Evolutionary conservation across 2,888 invertebrate species (phyloP).

Genomic region (Spodoptera exigua): DNA sequence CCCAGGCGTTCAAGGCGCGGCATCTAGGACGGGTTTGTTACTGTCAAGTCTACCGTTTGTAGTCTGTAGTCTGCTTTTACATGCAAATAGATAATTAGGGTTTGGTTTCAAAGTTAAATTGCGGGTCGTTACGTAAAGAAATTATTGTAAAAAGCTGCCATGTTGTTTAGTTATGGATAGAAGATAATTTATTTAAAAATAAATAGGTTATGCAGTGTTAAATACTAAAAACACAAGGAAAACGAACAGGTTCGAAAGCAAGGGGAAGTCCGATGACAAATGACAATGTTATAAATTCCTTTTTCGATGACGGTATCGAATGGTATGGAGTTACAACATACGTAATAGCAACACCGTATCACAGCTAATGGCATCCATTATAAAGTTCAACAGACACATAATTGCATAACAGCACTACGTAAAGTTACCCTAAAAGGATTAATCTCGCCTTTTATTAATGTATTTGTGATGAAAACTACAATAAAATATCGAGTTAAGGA

Average conservation of each 20-base stretch:
- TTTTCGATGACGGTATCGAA: constrained; percentile 35
- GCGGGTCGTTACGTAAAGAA: neutral
- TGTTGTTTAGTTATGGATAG: too few relatives aligned
- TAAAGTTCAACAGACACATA: constrained; percentile 3
- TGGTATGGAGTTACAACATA: constrained; percentile 11
- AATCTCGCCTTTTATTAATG: too few relatives aligned
- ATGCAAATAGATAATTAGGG: constrained; percentile 21
- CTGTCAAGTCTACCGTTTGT: constrained; percentile 22
- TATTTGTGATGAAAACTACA: too few relatives aligned
- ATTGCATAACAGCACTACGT: neutral
- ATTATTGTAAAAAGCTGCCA: too few relatives aligned
- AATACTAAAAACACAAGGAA: constrained; percentile 39
- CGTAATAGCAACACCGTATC: constrained; percentile 20
- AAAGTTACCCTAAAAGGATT: too few relatives aligned
- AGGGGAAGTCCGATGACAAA: constrained; percentile 45
- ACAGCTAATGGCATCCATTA: constrained; percentile 7
- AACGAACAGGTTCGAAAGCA: constrained; percentile 37
- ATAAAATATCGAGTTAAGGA: too few relatives aligned
- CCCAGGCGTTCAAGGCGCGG: constrained; percentile 42
- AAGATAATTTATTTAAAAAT: too few relatives aligned
- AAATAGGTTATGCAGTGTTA: neutral
- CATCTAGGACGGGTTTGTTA: constrained; percentile 54
- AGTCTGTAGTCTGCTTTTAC: constrained; percentile 24
- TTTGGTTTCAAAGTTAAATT: constrained; percentile 12
- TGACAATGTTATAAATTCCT: constrained; percentile 30